Percentiles rank a stretch among this genome's conserved stretches.
Evolutionary conservation across 2,113 vertebrate genomes (phyloP).

Genomic region (Ivindomyrus marchei): DNA sequence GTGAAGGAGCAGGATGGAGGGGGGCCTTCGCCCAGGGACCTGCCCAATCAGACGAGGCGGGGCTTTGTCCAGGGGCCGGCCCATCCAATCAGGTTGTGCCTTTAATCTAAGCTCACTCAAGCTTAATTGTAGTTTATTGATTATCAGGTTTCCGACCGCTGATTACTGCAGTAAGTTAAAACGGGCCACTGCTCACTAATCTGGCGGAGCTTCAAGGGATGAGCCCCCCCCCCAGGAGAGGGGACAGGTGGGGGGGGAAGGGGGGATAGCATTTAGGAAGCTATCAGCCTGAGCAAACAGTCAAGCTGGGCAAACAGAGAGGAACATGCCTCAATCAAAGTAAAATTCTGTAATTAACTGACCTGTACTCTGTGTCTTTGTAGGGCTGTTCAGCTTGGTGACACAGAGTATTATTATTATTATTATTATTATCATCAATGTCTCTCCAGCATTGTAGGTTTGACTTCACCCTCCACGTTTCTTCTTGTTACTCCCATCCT

Average conservation of each 20-base stretch:
- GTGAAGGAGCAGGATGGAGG: background rate
- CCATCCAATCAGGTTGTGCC: background rate
- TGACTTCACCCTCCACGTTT: background rate
- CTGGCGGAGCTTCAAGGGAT: background rate
- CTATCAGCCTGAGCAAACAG: background rate
- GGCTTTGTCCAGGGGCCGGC: background rate
- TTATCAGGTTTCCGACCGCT: background rate
- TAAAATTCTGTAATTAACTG: background rate
- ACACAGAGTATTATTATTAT: background rate
- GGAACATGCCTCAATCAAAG: background rate
- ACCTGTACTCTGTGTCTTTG: background rate
- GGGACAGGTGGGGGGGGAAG: background rate
- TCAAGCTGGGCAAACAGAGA: background rate
- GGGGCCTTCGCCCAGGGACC: background rate
- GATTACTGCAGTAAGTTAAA: background rate
- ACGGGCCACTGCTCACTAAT: background rate
- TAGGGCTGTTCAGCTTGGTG: background rate
- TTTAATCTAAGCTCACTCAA: background rate
- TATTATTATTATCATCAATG: background rate
- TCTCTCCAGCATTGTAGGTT: background rate
- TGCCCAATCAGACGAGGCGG: too few species aligned
- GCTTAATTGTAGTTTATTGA: slow-evolving; percentile 3
- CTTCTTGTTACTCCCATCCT: background rate
- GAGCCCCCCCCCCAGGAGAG: background rate
- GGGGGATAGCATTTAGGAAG: background rate